These are phyloP conservation scores for Lepidocyrtinus sp. DNA, from an alignment of 2,888 invertebrate genomes.

Conservation along the genomic window DNA sequence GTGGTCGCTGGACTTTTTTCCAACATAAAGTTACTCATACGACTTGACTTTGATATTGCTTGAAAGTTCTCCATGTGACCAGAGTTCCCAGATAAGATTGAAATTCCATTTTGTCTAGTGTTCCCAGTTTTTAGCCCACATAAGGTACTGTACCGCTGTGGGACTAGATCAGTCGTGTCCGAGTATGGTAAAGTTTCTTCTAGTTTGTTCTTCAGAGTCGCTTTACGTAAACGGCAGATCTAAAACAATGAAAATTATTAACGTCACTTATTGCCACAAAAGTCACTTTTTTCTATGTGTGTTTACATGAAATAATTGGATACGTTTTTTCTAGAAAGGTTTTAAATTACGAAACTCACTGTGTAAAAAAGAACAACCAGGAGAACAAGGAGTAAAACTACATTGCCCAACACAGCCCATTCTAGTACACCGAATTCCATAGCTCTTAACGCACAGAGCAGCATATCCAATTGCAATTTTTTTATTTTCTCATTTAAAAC, in stretches of 20 bases:
- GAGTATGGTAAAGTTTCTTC: conserved; percentile 48
- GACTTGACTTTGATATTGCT: conserved; percentile 1
- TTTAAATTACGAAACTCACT: conserved; percentile 32
- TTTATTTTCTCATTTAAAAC: not conserved
- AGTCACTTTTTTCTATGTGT: too few relatives aligned
- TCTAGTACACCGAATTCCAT: conserved; percentile 61
- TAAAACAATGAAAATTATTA: conserved; percentile 20
- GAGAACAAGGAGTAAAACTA: conserved; percentile 50
- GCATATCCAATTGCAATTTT: conserved; percentile 27
- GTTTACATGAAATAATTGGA: not conserved
- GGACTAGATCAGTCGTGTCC: conserved; percentile 44
- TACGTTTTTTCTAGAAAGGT: not conserved
- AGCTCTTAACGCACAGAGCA: conserved; percentile 39
- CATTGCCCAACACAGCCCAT: conserved; percentile 60
- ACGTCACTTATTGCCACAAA: not conserved
- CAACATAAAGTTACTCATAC: conserved; percentile 44
- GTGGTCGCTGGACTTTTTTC: conserved; percentile 30
- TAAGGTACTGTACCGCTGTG: conserved; percentile 47
- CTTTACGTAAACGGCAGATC: conserved; percentile 49
- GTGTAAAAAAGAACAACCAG: conserved; percentile 50
- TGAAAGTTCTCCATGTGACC: not conserved
- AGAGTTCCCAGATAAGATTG: conserved; percentile 14
- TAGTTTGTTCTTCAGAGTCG: conserved; percentile 35
- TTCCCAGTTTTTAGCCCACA: conserved; percentile 43
- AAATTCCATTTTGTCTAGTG: conserved; percentile 39